phyloP scores from a whole-genome alignment of 2,113 vertebrate genomes.

The Halichoerus grypus region DNA sequence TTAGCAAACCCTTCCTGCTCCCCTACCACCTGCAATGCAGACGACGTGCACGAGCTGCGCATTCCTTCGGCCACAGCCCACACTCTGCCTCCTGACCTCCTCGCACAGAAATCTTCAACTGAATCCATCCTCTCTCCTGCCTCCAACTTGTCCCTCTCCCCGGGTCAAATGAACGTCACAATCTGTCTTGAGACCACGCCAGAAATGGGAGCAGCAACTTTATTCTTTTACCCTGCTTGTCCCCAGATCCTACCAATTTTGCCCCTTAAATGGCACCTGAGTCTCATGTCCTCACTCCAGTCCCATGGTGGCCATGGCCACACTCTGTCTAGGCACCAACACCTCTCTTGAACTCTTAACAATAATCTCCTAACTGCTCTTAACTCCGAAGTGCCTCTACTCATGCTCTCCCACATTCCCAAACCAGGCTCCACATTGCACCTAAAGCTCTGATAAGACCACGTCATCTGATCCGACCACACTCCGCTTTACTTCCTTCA shows the following conservation, averaged over 20 bases:
- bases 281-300: neutral
- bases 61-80: neutral
- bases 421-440: neutral
- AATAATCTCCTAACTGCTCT: neutral
- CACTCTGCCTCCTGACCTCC: neutral
- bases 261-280: neutral
- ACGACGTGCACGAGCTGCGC: neutral
- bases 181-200: neutral
- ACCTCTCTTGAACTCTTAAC: neutral
- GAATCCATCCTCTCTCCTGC: neutral
- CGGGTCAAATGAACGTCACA: neutral
- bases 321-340: neutral
- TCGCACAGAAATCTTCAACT: neutral
- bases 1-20: constrained; percentile 3
- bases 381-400: neutral
- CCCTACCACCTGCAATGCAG: neutral
- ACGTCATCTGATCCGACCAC: neutral
- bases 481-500: neutral
- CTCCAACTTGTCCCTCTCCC: neutral
- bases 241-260: neutral
- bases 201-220: constrained; percentile 11
- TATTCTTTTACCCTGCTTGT: neutral
- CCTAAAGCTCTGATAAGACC: neutral
- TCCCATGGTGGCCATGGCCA: neutral
- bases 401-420: neutral